Evolutionary conservation across 2,797 vertebrate species (phyloP), one percentile per base, ranked within the genome.

Genomic region (Meda fulgida): DNA sequence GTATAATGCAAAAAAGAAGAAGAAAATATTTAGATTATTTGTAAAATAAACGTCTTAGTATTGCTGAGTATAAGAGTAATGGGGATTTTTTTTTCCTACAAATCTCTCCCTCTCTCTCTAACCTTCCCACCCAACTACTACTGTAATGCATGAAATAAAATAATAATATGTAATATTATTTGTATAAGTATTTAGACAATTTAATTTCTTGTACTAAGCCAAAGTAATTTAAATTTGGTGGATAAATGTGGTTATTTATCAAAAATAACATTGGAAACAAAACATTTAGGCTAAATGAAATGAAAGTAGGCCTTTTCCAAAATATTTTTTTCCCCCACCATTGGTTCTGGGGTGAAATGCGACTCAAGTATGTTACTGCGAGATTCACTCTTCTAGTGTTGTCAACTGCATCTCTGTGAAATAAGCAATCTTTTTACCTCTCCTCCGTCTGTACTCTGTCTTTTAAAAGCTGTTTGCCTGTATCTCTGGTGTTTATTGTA

Each of bases 401-500:
- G 58, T 65, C 43, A 29, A 7, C 34, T 11, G 23, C 13, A 29
- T 81, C 34, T 55, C 2, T 23, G 43, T 67, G 38, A 34, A 18
- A n/a, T 34, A 3, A 34, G 46, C 31, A n/a, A 13, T 46, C 11
- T 18, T 31, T n/a, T 31, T 34, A 43, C 18, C 19, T 29, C 38
- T 65, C 7, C 58, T 63, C 16, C 7, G 3, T 34, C 65, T 65
- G 40, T 65, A 36, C 11, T 40, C 9, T 14, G 53, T 31, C 1
- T 7, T 48, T 66, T 48, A 51, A 51, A 80, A 67, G 14, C 53
- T 6, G 21, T 31, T 1, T 72, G 69, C n/a, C 53, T 55, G 34
- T 73, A 48, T 75, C 29, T 36, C 13, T 83, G 40, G 29, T 75
- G 19, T 83, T 76, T 83, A 67, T 76, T 76, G 60, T 77, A 1